Percentiles rank a stretch among this genome's conserved stretches.
Evolutionary conservation across 2,797 vertebrate genomes (phyloP).

Genomic region (Halcyon leucocephala): DNA sequence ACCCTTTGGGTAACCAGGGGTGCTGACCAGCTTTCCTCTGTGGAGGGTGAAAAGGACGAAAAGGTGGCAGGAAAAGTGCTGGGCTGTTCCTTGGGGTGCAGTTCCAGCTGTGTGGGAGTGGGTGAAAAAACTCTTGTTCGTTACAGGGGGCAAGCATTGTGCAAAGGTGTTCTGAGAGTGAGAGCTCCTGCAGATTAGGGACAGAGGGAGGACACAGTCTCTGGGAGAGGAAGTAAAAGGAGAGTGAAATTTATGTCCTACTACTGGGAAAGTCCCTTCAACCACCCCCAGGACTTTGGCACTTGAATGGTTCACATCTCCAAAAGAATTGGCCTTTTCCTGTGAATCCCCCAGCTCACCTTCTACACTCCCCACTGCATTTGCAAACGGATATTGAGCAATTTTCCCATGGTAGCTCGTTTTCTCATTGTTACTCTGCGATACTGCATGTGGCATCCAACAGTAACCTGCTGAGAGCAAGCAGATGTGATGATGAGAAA

Average conservation of each 20-base stretch:
- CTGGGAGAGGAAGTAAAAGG: background rate
- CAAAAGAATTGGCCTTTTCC: background rate
- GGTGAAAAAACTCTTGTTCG: background rate
- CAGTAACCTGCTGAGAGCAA: background rate
- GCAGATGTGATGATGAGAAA: background rate
- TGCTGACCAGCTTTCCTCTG: background rate
- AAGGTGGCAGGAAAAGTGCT: background rate
- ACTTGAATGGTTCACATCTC: background rate
- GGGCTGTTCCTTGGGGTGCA: background rate
- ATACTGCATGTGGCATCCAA: background rate
- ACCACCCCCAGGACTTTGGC: background rate
- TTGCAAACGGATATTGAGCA: background rate
- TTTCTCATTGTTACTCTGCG: background rate
- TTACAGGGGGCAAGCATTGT: background rate
- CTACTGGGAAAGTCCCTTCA: background rate
- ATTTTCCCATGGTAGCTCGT: background rate
- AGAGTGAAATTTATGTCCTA: background rate
- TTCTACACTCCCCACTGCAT: background rate
- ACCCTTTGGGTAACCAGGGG: background rate
- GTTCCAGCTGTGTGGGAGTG: background rate
- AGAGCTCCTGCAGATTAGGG: background rate
- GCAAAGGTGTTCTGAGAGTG: background rate
- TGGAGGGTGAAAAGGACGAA: background rate
- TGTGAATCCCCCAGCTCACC: background rate
- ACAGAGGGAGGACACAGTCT: rapidly evolving